Evolutionary conservation across 1,140 invertebrate species (phyloP), one percentile per base, ranked within the genome.

Genomic region (Drosophila paulistorum): DNA sequence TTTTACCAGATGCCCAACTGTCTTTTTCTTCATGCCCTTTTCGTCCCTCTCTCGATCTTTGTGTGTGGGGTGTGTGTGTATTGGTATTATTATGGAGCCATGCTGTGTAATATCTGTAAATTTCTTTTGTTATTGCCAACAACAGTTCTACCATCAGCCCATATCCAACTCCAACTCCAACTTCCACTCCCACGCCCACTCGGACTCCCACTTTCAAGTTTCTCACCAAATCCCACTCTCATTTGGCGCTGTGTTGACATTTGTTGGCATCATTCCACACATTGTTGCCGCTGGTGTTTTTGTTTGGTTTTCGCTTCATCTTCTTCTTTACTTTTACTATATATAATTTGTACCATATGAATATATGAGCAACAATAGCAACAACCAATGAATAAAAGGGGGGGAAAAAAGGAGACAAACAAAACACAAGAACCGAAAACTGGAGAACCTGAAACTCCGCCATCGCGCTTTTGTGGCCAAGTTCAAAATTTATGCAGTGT

Each of bases 331-430:
- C 85, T 84, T 90, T 90, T 89, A 90, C 81, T 81, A 89, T 89
- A 89, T 89, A 89, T 89, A 89, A 89, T 89, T 89, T 89, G 84
- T 89, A 90, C 85, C 84, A 89, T 89, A 89, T 89, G 85, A 89
- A 89, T 89, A 90, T 90, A 89, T 79, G 81, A 77, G 73, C 23
- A 55, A 17, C 13, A 41, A 58, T 33, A 54, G 71, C 45, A 67
- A 69, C 65, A 48, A 42, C 23, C 61, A 55, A 59, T 54, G 45
- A 65, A 48, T 39, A 51, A 45, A 35, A 55, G 26, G 60, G 61
- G 59, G 26, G 60, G 61, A 62, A 59, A 68, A 69, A 39, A 23
- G 41, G 41, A 33, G 14, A 9, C 65, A 51, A 14, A 74, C 58
- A 13, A 58, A 67, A 60, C 63, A 65, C 64, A 75, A 35, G 42